phyloP scores from a whole-genome alignment of 2,797 vertebrate species.

The Falco novaeseelandiae region DNA sequence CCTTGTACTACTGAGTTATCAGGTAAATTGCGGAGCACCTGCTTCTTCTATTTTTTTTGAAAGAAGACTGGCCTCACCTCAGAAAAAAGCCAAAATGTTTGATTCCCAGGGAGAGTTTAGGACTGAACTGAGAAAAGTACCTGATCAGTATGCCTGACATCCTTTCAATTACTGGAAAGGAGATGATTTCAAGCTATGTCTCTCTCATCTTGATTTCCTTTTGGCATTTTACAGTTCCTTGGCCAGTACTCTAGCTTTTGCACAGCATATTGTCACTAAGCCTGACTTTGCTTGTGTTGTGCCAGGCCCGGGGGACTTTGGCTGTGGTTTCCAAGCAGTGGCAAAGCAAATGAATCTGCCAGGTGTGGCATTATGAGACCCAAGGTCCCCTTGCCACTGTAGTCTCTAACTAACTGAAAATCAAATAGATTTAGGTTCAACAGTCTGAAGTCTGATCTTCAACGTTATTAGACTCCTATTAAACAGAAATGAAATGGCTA shows the following conservation, averaged over 20 bases:
- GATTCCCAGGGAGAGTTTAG: neutral
- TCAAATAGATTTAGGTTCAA: neutral
- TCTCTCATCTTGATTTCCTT: neutral
- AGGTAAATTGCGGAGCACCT: neutral
- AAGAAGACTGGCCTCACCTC: neutral
- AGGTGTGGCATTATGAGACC: neutral
- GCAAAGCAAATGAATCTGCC: neutral
- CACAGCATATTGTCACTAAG: neutral
- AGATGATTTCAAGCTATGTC: neutral
- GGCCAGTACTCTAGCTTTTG: neutral
- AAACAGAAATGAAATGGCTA: neutral
- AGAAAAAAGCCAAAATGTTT: neutral
- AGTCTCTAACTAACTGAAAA: neutral
- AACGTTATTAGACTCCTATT: neutral
- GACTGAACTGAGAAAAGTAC: neutral
- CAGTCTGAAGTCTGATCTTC: neutral
- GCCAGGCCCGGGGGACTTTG: neutral
- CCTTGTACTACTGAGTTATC: neutral
- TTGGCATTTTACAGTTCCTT: neutral
- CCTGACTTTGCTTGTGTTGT: neutral
- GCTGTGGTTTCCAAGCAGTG: neutral
- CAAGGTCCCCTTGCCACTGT: neutral
- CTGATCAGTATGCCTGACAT: neutral
- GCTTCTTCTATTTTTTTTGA: neutral
- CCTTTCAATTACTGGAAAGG: neutral